phyloP scores from a whole-genome alignment of 2,888 invertebrate species.

The Psococerastis gibbosa region DNA sequence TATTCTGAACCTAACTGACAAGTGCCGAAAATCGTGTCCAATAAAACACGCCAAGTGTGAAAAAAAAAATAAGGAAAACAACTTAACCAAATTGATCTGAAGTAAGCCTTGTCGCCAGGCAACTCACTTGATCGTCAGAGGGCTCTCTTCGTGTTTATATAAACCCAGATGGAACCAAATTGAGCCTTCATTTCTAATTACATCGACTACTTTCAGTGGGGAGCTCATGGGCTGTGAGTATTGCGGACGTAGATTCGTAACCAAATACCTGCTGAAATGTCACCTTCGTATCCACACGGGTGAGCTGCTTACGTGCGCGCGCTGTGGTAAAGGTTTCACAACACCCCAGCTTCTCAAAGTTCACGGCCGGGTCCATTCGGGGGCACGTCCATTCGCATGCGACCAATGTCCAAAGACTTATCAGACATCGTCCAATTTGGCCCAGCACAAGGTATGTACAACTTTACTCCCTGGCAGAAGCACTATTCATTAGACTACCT shows the following conservation, averaged over 20 bases:
- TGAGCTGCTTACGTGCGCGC: constrained; percentile 3
- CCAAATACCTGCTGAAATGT: constrained; percentile 7
- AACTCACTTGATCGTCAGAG: no score
- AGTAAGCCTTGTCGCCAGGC: no score
- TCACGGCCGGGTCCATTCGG: constrained; percentile 2
- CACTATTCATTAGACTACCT: no score
- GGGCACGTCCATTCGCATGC: constrained; percentile 4
- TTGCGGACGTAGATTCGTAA: neutral
- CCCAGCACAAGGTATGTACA: constrained; percentile 7
- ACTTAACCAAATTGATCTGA: no score
- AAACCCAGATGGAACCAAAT: no score
- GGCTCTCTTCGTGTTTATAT: no score
- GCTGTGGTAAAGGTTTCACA: constrained; percentile 4
- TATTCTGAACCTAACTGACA: no score
- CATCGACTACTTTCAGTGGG: neutral
- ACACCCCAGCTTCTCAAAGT: constrained; percentile 4
- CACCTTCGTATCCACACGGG: constrained; percentile 1
- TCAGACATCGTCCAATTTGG: neutral
- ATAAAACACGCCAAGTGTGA: no score
- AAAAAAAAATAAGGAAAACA: no score
- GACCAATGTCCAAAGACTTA: neutral
- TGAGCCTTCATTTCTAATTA: no score
- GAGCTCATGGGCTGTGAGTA: neutral
- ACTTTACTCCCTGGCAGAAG: no score
- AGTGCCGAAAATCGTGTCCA: no score